These are phyloP conservation scores for Ageneiosus marmoratus DNA, from an alignment of 2,113 vertebrate genomes.

Conservation along the genomic window DNA sequence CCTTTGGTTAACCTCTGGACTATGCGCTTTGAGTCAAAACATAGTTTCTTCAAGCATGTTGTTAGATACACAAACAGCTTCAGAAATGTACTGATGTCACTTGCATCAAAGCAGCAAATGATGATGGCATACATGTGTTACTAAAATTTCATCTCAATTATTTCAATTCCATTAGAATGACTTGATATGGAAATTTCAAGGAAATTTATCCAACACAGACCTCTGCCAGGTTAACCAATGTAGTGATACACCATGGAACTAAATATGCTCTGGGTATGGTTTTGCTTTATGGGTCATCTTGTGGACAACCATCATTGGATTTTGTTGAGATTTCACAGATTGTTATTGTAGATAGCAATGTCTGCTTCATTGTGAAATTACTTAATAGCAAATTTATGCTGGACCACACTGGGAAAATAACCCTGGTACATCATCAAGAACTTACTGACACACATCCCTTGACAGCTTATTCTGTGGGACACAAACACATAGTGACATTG, in stretches of 20 bases:
- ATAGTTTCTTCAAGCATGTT: not conserved
- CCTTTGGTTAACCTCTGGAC: conserved; percentile 4
- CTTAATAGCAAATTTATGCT: conserved; percentile 24
- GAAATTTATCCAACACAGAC: too few species aligned
- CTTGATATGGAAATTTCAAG: conserved; percentile 16
- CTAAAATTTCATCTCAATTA: not conserved
- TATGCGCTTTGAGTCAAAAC: not conserved
- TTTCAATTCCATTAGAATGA: conserved; percentile 18
- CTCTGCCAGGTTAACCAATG: too few species aligned
- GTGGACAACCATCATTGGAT: too few species aligned
- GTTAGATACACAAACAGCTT: not conserved
- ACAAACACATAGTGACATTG: not conserved
- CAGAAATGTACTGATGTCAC: not conserved
- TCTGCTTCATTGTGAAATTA: conserved; percentile 24
- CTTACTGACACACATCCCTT: not conserved
- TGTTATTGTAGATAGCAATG: too few species aligned
- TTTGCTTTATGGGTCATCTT: too few species aligned
- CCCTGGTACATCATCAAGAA: not conserved
- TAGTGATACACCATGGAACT: too few species aligned
- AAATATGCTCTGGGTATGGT: too few species aligned
- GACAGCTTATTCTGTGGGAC: not conserved
- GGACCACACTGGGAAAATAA: not conserved
- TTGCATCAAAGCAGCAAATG: conserved; percentile 16
- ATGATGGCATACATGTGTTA: conserved; percentile 15
- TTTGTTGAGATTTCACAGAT: too few species aligned